Percentiles rank a stretch among this genome's conserved stretches.
These are phyloP conservation scores for Cotesia chilonis DNA, from an alignment of 1,140 invertebrate genomes.

Conservation along the genomic window DNA sequence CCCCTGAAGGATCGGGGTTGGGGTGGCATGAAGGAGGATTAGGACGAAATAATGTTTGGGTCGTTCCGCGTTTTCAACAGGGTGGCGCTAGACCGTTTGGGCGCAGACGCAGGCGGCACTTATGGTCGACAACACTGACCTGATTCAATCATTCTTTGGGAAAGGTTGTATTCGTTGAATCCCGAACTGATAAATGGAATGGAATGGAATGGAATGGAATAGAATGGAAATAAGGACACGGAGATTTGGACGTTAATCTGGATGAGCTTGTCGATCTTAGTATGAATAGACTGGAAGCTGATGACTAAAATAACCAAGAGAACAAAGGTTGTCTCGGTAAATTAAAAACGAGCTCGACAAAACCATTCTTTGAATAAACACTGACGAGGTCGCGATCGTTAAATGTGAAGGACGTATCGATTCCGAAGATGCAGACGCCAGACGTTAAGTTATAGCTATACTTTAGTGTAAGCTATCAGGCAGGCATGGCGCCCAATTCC, in stretches of 20 bases:
- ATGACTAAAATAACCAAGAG: too few species aligned
- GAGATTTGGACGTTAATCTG: background rate
- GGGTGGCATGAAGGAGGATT: constrained; percentile 16
- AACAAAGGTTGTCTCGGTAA: too few species aligned
- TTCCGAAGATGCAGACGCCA: background rate
- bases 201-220: too few species aligned
- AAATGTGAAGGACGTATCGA: constrained; percentile 9
- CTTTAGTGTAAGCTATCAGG: too few species aligned
- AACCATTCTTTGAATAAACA: constrained; percentile 5
- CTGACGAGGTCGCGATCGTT: background rate
- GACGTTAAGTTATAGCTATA: too few species aligned
- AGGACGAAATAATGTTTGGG: constrained; percentile 58
- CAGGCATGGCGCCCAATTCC: constrained; percentile 7
- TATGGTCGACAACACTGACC: constrained; percentile 65
- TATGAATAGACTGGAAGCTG: too few species aligned
- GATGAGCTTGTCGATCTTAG: too few species aligned
- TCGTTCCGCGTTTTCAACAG: constrained; percentile 61
- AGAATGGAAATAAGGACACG: background rate
- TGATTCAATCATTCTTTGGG: constrained; percentile 59
- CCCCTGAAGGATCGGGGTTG: background rate
- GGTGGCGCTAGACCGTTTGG: constrained; percentile 50
- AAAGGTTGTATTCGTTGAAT: constrained; percentile 22
- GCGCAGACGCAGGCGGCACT: constrained; percentile 58
- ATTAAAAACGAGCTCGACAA: too few species aligned
- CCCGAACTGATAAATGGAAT: background rate